Conservation (phyloP, 2,113 vertebrate genomes). For the Pelmatolapia mariae region DNA sequence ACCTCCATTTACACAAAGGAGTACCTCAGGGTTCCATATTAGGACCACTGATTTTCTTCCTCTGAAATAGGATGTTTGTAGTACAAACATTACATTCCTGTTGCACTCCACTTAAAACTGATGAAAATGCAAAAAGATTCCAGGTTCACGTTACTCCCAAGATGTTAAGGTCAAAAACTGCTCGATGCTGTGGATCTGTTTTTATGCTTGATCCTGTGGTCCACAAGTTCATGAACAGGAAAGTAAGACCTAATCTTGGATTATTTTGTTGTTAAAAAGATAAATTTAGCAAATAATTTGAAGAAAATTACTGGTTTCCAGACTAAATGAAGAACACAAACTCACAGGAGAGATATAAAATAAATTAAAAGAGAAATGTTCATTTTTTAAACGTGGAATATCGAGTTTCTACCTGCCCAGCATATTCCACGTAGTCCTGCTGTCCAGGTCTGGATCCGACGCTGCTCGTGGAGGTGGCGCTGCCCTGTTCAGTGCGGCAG, state of each 20-base stretch:
- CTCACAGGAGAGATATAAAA: not conserved
- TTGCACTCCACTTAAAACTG: not conserved
- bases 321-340: not conserved
- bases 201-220: not conserved
- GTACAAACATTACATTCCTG: fast-evolving
- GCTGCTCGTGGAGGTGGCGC: conserved; percentile 76
- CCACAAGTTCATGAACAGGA: not conserved
- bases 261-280: not conserved
- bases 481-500: conserved; percentile 84
- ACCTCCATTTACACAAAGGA: not conserved
- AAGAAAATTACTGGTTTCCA: not conserved
- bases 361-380: fast-evolving
- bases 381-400: not conserved
- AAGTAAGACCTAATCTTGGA: fast-evolving
- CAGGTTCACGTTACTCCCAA: fast-evolving
- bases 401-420: conserved; percentile 77
- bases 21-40: not conserved
- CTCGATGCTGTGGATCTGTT: fast-evolving
- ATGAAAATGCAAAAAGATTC: not conserved
- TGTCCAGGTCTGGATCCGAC: conserved; percentile 62
- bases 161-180: not conserved
- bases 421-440: conserved; percentile 89
- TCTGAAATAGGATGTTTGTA: not conserved
- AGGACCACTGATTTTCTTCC: not conserved
- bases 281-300: not conserved